phyloP scores from a whole-genome alignment of 2,113 vertebrate species.

The Urocitellus parryii region DNA sequence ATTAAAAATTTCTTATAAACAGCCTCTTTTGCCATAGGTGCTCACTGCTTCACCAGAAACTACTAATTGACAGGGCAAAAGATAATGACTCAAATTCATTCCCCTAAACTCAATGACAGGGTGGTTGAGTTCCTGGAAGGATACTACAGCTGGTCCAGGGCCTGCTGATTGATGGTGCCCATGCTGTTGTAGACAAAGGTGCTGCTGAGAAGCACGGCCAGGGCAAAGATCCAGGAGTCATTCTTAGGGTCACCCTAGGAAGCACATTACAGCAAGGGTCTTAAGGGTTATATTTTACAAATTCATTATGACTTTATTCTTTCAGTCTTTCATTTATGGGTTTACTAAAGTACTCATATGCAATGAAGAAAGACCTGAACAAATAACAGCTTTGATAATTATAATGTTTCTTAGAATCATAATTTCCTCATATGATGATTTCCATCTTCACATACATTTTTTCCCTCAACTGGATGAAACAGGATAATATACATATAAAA shows the following conservation, averaged over 20 bases:
- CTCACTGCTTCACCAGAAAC: background rate
- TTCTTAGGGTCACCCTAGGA: constrained; percentile 49
- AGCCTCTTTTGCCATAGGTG: background rate
- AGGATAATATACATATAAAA: too few relatives aligned
- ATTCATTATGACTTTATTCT: too few relatives aligned
- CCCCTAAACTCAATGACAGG: too few relatives aligned
- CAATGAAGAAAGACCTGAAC: too few relatives aligned
- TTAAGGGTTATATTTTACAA: background rate
- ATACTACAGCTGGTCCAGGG: constrained; percentile 73
- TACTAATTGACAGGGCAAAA: background rate
- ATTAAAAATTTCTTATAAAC: background rate
- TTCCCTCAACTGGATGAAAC: too few relatives aligned
- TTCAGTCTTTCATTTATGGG: background rate
- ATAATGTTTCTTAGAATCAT: background rate
- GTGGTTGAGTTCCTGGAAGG: background rate
- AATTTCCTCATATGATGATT: background rate
- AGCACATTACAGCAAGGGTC: background rate
- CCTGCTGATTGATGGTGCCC: constrained; percentile 70
- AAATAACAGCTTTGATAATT: background rate
- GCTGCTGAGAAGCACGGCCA: constrained; percentile 77
- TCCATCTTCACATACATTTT: background rate
- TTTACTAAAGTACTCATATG: background rate
- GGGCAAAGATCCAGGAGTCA: constrained; percentile 53
- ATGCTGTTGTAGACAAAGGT: constrained; percentile 81
- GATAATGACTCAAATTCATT: background rate